These are phyloP conservation scores for Cryptophagus acutangulus DNA, from an alignment of 2,888 invertebrate species.

Conservation along the genomic window DNA sequence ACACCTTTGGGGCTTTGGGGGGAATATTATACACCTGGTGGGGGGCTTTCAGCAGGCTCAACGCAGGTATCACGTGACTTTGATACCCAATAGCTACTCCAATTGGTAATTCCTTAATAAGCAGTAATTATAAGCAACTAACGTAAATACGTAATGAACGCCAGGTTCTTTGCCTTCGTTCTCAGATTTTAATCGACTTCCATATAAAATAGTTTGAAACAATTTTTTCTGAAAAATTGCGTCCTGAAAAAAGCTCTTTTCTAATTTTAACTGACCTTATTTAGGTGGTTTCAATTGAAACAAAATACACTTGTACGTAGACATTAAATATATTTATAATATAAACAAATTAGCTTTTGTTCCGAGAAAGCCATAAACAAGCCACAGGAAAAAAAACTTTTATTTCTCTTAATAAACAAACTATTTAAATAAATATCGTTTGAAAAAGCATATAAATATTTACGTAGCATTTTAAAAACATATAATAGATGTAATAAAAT, in stretches of 20 bases:
- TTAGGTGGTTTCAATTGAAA: too few relatives aligned
- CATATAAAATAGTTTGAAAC: too few relatives aligned
- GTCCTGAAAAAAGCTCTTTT: too few relatives aligned
- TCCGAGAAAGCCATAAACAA: background rate
- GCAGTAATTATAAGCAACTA: constrained; percentile 46
- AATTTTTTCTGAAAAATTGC: too few relatives aligned
- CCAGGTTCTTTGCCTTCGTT: too few relatives aligned
- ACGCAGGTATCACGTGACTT: constrained; percentile 39
- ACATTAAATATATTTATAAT: too few relatives aligned
- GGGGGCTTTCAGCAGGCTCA: too few relatives aligned
- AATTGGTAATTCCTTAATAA: constrained; percentile 44
- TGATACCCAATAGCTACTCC: constrained; percentile 41
- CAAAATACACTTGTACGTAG: too few relatives aligned
- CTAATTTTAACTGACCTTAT: too few relatives aligned
- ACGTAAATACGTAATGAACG: constrained; percentile 44
- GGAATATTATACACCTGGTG: too few relatives aligned
- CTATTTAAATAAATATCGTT: constrained; percentile 34
- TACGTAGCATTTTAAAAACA: constrained; percentile 34
- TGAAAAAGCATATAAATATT: constrained; percentile 35
- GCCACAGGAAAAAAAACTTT: constrained; percentile 25
- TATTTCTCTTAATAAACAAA: constrained; percentile 37
- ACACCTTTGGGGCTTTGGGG: too few relatives aligned
- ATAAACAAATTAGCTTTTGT: background rate
- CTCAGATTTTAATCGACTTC: too few relatives aligned
- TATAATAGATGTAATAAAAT: constrained; percentile 34